These are phyloP conservation scores for Leucophenga varia DNA, from an alignment of 1,140 invertebrate species.

Conservation along the genomic window DNA sequence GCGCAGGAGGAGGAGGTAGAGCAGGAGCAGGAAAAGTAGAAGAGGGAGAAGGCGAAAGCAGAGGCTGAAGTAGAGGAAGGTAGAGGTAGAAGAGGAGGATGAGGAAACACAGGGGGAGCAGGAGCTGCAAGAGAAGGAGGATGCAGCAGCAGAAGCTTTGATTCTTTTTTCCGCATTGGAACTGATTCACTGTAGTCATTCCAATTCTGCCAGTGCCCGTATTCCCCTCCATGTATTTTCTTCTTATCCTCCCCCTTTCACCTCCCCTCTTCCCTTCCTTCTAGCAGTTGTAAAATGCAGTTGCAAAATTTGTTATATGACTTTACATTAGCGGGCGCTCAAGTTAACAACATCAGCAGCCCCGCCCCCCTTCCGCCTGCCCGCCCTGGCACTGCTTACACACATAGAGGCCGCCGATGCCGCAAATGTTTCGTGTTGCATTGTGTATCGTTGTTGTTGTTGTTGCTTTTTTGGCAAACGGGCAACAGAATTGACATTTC, in stretches of 20 bases:
- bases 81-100: too few species aligned
- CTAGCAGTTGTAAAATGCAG: conserved; percentile 17
- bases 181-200: conserved; percentile 17
- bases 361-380: not conserved
- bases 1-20: conserved; percentile 3
- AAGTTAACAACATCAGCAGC: too few species aligned
- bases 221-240: too few species aligned
- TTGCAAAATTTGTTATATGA: conserved; percentile 44
- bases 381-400: conserved; percentile 5
- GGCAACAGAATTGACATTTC: conserved; percentile 50
- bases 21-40: too few species aligned
- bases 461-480: conserved; percentile 45
- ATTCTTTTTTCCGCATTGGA: conserved; percentile 18
- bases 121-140: not conserved
- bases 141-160: not conserved
- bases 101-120: too few species aligned
- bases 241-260: not conserved
- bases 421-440: conserved; percentile 28
- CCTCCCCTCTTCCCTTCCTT: not conserved
- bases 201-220: too few species aligned
- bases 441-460: conserved; percentile 19
- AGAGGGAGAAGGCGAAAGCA: too few species aligned
- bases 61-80: too few species aligned
- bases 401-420: conserved; percentile 16
- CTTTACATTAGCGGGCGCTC: too few species aligned